Evolutionary conservation across 2,113 vertebrate species (phyloP).

Genomic region (Gulo gulo): DNA sequence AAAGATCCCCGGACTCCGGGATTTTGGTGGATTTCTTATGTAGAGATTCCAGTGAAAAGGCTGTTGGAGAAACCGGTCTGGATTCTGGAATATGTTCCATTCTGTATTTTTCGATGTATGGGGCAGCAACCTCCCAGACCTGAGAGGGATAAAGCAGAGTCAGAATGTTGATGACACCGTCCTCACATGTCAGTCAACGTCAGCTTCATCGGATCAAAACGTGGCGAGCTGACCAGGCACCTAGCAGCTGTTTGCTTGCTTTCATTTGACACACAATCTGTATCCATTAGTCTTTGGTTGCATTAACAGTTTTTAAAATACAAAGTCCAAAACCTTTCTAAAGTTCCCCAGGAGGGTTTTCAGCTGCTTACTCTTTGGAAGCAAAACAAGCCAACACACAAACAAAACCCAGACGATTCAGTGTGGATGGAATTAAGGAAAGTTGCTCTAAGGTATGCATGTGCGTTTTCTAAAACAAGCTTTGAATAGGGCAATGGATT

Average conservation of each 20-base stretch:
- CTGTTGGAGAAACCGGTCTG: constrained; percentile 92
- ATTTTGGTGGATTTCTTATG: constrained; percentile 72
- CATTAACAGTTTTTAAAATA: not conserved
- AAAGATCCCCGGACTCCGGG: constrained; percentile 72
- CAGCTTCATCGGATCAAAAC: not conserved
- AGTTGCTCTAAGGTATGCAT: not conserved
- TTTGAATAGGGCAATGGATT: not conserved
- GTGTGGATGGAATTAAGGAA: not conserved
- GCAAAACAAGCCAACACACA: not conserved
- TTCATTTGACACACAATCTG: not conserved
- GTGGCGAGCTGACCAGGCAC: not conserved
- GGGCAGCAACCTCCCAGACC: constrained; percentile 95
- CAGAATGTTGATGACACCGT: not conserved
- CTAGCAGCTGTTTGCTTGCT: not conserved
- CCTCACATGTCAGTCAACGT: not conserved
- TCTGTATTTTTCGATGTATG: constrained; percentile 97
- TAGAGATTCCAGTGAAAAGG: constrained; percentile 91
- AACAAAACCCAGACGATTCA: not conserved
- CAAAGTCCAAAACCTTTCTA: constrained; percentile 15
- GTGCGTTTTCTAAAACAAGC: not conserved
- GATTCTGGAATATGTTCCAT: constrained; percentile 94
- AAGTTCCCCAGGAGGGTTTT: not conserved
- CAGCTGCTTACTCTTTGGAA: not conserved
- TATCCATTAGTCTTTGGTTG: not conserved
- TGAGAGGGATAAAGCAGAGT: constrained; percentile 68